phyloP scores from a whole-genome alignment of 2,797 vertebrate species.

The Eremophila alpestris region DNA sequence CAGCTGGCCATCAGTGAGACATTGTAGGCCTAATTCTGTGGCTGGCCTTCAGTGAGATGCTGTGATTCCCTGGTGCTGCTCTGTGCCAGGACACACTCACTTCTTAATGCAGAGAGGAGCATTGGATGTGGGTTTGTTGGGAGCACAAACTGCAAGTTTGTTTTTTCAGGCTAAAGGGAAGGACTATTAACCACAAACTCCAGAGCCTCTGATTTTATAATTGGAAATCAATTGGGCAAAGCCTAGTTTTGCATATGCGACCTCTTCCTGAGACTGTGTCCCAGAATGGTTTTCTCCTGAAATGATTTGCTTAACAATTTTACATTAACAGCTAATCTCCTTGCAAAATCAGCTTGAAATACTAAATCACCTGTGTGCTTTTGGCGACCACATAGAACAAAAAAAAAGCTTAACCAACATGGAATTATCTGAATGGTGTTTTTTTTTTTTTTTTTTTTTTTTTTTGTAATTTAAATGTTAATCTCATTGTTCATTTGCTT shows the following conservation, averaged over 20 bases:
- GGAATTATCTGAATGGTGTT: not conserved
- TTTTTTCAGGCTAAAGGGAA: slow-evolving; percentile 44
- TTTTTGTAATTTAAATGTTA: not conserved
- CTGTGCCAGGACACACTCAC: slow-evolving; percentile 31
- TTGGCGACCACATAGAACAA: not conserved
- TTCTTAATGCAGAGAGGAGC: not conserved
- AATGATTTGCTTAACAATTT: slow-evolving; percentile 61
- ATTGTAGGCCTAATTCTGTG: slow-evolving; percentile 62
- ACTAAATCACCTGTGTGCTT: slow-evolving; percentile 28
- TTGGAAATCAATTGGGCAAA: slow-evolving; percentile 77
- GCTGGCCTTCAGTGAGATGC: slow-evolving; percentile 57
- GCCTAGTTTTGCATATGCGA: slow-evolving; percentile 69
- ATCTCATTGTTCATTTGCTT: slow-evolving; percentile 18
- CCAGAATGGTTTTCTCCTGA: slow-evolving; percentile 46
- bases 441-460: not conserved
- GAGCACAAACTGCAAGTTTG: not conserved
- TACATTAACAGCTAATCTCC: slow-evolving; percentile 51
- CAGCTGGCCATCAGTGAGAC: slow-evolving; percentile 66
- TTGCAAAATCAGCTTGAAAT: slow-evolving; percentile 58
- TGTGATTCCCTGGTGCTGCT: slow-evolving; percentile 52
- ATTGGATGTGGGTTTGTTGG: not conserved
- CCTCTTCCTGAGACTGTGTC: slow-evolving; percentile 33
- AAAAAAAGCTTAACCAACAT: not conserved
- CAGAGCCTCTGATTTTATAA: slow-evolving; percentile 67
- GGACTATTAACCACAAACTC: slow-evolving; percentile 67